Percentiles rank a stretch among this genome's conserved stretches.
Evolutionary conservation across 2,113 vertebrate genomes (phyloP).

Genomic region (Salvelinus alpinus): DNA sequence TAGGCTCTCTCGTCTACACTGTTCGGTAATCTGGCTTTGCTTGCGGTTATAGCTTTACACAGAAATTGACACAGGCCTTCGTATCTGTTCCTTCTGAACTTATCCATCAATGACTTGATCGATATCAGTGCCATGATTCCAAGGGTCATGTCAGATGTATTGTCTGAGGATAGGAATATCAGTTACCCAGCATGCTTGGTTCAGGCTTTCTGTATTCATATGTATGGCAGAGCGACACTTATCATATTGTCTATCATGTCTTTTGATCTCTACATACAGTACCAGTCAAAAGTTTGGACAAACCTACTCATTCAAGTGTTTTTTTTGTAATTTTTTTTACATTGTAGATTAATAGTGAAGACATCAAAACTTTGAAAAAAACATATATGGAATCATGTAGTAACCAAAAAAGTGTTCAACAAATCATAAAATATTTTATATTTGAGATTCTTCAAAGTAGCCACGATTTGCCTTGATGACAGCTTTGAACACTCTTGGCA

Average conservation of each 20-base stretch:
- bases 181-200: constrained; percentile 27
- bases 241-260: constrained; percentile 38
- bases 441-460: too few relatives aligned
- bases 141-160: neutral
- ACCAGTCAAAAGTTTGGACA: too few relatives aligned
- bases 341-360: too few relatives aligned
- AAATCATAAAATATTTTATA: too few relatives aligned
- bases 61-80: neutral
- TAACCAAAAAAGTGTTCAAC: too few relatives aligned
- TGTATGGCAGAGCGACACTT: constrained; percentile 22
- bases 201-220: constrained; percentile 37
- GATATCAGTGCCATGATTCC: neutral
- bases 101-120: neutral
- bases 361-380: too few relatives aligned
- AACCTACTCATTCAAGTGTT: too few relatives aligned
- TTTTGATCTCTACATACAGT: constrained; percentile 32
- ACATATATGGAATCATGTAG: too few relatives aligned
- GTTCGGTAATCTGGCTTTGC: neutral
- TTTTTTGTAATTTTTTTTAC: too few relatives aligned
- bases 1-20: neutral
- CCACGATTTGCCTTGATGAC: too few relatives aligned
- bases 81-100: neutral
- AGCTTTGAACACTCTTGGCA: too few relatives aligned
- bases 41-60: neutral
- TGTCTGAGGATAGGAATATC: constrained; percentile 9